A percentile compares a stretch with the other conserved stretches of the same genome.
phyloP scores from a whole-genome alignment of 2,797 vertebrate genomes.

The Halcyon smyrnensis region DNA sequence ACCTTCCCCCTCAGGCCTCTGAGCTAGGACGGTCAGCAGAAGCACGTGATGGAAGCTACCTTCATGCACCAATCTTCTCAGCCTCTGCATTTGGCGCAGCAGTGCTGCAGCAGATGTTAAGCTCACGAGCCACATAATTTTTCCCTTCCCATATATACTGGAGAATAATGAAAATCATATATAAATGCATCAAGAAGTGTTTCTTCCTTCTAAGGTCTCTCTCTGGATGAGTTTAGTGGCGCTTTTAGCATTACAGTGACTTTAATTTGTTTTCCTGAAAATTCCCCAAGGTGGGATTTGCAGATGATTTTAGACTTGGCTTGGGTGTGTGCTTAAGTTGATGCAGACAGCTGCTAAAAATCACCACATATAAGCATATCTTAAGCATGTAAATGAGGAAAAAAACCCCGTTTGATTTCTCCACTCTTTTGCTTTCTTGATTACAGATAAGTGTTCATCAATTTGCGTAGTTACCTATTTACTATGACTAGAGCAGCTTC shows the following conservation, averaged over 20 bases:
- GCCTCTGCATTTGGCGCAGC: not conserved
- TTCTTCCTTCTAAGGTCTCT: not conserved
- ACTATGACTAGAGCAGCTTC: not conserved
- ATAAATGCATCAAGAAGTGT: not conserved
- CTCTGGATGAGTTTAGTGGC: not conserved
- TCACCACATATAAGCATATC: not conserved
- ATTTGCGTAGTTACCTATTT: constrained; percentile 11
- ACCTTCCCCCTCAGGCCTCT: not conserved
- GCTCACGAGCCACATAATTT: not conserved
- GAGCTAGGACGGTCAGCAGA: not conserved
- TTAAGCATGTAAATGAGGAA: constrained; percentile 11
- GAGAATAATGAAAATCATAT: not conserved
- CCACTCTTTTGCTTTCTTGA: not conserved
- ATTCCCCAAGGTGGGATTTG: not conserved
- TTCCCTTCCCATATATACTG: not conserved
- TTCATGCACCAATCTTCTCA: not conserved
- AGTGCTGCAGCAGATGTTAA: not conserved
- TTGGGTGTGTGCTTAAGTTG: not conserved
- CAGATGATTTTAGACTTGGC: not conserved
- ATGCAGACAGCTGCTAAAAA: constrained; percentile 12
- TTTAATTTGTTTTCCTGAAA: not conserved
- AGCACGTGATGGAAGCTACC: not conserved
- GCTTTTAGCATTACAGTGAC: not conserved
- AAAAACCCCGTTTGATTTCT: not conserved
- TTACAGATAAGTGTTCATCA: not conserved